Evolutionary conservation across 1,140 invertebrate genomes (phyloP).

Genomic region (Vollenhovia emeryi): DNA sequence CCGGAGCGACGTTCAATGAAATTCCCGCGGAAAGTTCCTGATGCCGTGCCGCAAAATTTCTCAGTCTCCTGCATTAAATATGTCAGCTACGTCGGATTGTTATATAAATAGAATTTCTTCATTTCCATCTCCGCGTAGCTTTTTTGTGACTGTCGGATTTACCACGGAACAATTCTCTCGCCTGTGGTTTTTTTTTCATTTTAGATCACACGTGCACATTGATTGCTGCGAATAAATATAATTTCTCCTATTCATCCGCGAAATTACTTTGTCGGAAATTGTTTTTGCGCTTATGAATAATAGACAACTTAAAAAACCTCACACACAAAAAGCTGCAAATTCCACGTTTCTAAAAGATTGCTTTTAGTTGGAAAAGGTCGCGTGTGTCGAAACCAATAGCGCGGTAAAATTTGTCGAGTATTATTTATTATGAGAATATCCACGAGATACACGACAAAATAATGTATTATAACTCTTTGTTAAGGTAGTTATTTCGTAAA

Average conservation of each 20-base stretch:
- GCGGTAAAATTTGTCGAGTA: conserved; percentile 5
- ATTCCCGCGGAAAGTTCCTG: background rate
- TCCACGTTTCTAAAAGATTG: background rate
- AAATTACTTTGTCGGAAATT: conserved; percentile 4
- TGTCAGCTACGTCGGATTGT: background rate
- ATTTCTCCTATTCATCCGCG: background rate
- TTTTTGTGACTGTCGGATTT: background rate
- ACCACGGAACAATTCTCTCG: background rate
- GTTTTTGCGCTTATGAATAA: background rate
- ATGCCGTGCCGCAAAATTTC: background rate
- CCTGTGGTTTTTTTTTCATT: background rate
- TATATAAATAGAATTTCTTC: background rate
- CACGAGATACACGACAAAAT: too few species aligned
- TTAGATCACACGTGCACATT: background rate
- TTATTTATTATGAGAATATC: conserved; percentile 4
- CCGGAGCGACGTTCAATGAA: background rate
- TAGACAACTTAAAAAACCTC: background rate
- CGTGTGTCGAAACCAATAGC: background rate
- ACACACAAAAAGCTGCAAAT: background rate
- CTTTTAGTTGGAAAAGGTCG: background rate
- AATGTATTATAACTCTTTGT: too few species aligned
- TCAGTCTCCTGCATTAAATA: background rate
- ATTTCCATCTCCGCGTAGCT: background rate
- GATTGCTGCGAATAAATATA: background rate
- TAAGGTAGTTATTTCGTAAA: too few species aligned